Evolutionary conservation across 2,797 vertebrate species (phyloP), one percentile per base, ranked within the genome.

Genomic region (Bovichtus diacanthus): DNA sequence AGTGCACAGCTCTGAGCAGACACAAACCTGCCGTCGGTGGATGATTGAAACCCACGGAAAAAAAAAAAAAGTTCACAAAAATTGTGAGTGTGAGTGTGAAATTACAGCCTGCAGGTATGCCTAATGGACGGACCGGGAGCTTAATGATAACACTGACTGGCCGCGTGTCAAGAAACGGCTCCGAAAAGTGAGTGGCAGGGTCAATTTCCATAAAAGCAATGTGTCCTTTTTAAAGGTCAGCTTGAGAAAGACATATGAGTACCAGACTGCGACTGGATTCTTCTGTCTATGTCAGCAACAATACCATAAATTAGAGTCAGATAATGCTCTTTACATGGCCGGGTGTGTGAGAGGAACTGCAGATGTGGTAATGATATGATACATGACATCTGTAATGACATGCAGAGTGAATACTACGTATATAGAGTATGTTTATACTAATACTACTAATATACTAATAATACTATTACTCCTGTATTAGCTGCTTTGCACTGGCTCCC

Each of bases 31-130:
- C 36, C 0, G 31, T 55, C 27, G 46, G 27, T 44, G 68, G 54
- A 38, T 36, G 76, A 67, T 44, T 72, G 65, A 76, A 82, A 70
- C 65, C 68, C 2, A 34, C 16, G 8, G 75, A 70, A 66, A 75
- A 59, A 63, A 78, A 46, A 46, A 43, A 18, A 11, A 10, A n/a
- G 36, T 63, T 74, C 41, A 27, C 61, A 55, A 47, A 76, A 74
- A 59, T 7, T 34, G 31, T 34, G 19, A 47, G 34, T 34, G 31
- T 34, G 19, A 47, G 34, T 41, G 25, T 65, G 25, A 50, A 74
- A 46, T 78, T 23, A 36, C 10, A 11, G 38, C 65, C 56, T 63
- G 29, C 21, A 38, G 53, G 51, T 61, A 23, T 5, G 39, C 31
- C 47, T 54, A 76, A 74, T 54, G 66, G 55, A 67, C 5, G n/a